Evolutionary conservation across 2,113 vertebrate genomes (phyloP), one percentile per base, ranked within the genome.

Genomic region (Chamaea fasciata): DNA sequence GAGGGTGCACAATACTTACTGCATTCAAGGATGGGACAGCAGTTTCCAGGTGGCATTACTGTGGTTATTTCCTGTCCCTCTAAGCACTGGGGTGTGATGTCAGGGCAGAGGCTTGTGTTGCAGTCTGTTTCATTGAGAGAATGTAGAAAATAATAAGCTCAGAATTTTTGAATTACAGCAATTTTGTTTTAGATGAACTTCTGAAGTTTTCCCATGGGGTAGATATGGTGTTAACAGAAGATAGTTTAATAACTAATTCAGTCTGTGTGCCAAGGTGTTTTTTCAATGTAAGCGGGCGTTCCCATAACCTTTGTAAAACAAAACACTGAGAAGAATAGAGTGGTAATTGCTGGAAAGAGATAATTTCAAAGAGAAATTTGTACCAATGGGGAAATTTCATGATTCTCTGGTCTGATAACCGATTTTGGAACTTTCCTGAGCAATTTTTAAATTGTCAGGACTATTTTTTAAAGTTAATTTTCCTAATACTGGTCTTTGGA

Each of bases 1-100:
- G 52, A 53, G 84, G 26, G 18, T 74, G 9, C 44, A 8, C 28
- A 35, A 18, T 56, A 97, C 98, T 98, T 97, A 98, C 98, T 83
- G 93, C 98, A 98, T 39, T 35, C 77, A 35, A 92, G 81, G 37
- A 30, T 28, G 1, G 96, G 95, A 70, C 98, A 98, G 91, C 98
- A 98, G 59, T 81, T 91, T 35, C 94, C 97, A 19, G 91, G 90
- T 39, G 89, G 30, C 7, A 93, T 30, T 70, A 39, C 31, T 53
- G 84, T 84, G 28, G 88, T 4, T 46, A 27, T 26, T 28, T 57
- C 87, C 39, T 96, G 97, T 62, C 97, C 98, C 15, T 70, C 13
- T 12, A 96, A 93, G 74, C 98, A 98, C 21, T 27, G 87, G 5
- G 60, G 65, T 18, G 30, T 55, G 22, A 62, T 44, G 2, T 44